phyloP scores from a whole-genome alignment of 2,113 vertebrate species.

The Lipophrys pholis region DNA sequence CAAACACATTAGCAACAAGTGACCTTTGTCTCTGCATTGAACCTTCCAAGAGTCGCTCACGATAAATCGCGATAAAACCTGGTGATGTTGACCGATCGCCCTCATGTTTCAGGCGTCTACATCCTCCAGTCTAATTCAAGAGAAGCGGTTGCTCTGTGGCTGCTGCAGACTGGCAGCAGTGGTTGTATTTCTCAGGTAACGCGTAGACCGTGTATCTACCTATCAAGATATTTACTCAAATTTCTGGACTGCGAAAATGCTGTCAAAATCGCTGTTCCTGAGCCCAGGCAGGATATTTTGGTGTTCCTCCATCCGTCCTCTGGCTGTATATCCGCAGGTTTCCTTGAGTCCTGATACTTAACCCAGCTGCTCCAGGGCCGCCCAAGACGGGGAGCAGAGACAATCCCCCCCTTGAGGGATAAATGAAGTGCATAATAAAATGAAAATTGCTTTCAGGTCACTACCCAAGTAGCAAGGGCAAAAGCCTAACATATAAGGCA shows the following conservation, averaged over 20 bases:
- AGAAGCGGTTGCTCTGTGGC: no score
- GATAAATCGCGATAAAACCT: no score
- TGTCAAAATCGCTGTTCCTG: not conserved
- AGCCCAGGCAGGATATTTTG: not conserved
- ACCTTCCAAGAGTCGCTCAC: no score
- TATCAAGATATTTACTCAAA: no score
- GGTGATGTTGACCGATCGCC: no score
- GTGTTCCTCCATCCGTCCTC: not conserved
- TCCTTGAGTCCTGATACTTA: slow-evolving; percentile 35
- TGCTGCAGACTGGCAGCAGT: no score
- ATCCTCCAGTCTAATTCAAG: no score
- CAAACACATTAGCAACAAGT: no score
- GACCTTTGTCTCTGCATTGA: no score
- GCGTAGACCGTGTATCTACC: no score
- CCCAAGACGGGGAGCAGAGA: slow-evolving; percentile 8
- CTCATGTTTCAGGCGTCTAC: no score
- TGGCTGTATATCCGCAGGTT: slow-evolving; percentile 2
- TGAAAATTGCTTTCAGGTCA: slow-evolving; percentile 53
- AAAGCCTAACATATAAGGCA: slow-evolving; percentile 11
- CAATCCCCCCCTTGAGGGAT: slow-evolving; percentile 39
- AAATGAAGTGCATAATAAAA: slow-evolving; percentile 48
- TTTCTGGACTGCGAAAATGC: not conserved
- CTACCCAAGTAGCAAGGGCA: slow-evolving; percentile 24
- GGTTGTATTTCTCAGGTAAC: no score
- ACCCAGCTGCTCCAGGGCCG: slow-evolving; percentile 31